Base-by-base conservation (phyloP, 1,140 invertebrate genomes). In the Drosophila obscura region DNA sequence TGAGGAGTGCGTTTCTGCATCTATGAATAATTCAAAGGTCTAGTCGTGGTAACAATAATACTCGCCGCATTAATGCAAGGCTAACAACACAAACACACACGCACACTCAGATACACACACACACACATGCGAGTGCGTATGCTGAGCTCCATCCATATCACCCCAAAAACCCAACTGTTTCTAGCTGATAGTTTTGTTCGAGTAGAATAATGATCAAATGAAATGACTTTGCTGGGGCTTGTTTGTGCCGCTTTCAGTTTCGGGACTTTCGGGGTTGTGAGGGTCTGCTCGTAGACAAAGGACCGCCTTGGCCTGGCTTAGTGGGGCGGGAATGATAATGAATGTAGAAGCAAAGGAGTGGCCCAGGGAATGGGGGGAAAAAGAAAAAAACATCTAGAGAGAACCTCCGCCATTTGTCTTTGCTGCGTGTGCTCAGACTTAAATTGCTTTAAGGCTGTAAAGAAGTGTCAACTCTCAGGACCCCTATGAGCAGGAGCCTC, bases 11-110 rank as follows among this genome's bases (percentile, higher is more conserved):
- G 64, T 69, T 39, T 69, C 57, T 67, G 63, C 56, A 64, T 65
- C 69, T 69, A 88, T 88, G 83, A 88, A 88, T 88, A 73, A 88
- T 88, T 88, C 83, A 88, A 66, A 80, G 56, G 64, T 55, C 56
- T 64, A 35, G 45, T 63, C 60, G 45, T 61, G 51, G 44, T 77
- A 79, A 81, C 84, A 85, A 83, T 83, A 75, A 84, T 80, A 76
- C 74, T 72, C 62, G 46, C 63, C 73, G 49, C 69, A 76, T 76
- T 76, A 76, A 69, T 76, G 73, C 73, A 76, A 76, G 68, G 73
- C 73, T 64, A 76, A 76, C 73, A 67, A 67, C 57, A 56, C 44
- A 52, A 59, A 67, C 35, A 31, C 72, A 74, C 43, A 53, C 60
- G 58, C 56, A 55, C 56, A 51, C 46, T 53, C 57, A 60, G 8